phyloP scores from a whole-genome alignment of 2,113 vertebrate species.

The Rhinoderma darwinii region DNA sequence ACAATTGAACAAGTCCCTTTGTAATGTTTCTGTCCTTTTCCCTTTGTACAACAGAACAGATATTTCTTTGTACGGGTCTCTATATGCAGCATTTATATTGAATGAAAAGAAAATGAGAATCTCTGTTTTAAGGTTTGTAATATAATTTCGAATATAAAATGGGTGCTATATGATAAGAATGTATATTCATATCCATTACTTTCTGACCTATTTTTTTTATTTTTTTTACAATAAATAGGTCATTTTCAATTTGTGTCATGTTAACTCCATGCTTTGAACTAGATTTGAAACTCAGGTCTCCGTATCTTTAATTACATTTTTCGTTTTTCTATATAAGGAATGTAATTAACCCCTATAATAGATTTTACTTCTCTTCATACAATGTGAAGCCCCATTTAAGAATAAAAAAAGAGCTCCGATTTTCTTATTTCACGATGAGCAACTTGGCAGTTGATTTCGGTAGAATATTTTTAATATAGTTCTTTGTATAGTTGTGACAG shows the following conservation, averaged over 20 bases:
- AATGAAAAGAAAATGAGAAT: conserved; percentile 23
- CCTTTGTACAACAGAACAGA: conserved; percentile 1
- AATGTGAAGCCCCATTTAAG: too few relatives aligned
- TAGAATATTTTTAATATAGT: background rate
- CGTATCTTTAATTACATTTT: background rate
- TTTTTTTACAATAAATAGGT: background rate
- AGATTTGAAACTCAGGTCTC: background rate
- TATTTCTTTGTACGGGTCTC: background rate
- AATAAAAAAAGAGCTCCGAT: too few relatives aligned
- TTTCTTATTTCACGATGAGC: background rate
- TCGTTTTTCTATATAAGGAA: background rate
- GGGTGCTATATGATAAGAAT: too few relatives aligned
- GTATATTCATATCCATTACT: background rate
- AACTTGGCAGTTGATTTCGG: background rate
- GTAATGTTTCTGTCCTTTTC: background rate
- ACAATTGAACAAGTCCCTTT: conserved; percentile 20
- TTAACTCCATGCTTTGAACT: background rate
- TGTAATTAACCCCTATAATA: background rate
- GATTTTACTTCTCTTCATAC: too few relatives aligned
- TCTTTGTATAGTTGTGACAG: background rate
- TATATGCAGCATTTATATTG: background rate
- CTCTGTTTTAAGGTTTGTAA: background rate
- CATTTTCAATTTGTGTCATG: background rate
- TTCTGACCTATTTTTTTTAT: background rate
- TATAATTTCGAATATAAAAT: background rate